Evolutionary conservation across 2,888 invertebrate genomes (phyloP).

Genomic region (Drosophila peninsularis): DNA sequence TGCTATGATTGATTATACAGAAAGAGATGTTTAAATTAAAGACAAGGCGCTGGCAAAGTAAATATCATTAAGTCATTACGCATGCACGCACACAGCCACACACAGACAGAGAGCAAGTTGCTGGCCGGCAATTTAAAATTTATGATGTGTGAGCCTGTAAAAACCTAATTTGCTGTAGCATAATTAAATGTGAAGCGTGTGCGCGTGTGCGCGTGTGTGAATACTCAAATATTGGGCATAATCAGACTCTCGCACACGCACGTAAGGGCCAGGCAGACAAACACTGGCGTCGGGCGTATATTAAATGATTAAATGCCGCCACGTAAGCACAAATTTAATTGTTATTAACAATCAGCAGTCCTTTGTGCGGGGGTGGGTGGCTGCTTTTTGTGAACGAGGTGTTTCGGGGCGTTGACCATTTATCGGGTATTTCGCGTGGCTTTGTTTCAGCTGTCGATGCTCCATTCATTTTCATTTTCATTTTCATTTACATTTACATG

Average conservation of each 20-base stretch:
- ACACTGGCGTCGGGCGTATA: constrained; percentile 51
- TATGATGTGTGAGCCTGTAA: constrained; percentile 78
- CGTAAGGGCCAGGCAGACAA: constrained; percentile 13
- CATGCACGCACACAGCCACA: constrained; percentile 24
- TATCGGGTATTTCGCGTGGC: constrained; percentile 50
- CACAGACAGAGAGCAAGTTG: constrained; percentile 10
- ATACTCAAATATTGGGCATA: constrained; percentile 36
- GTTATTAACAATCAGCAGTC: constrained; percentile 78
- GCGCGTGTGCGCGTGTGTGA: constrained; percentile 15
- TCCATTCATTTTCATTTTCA: constrained; percentile 78
- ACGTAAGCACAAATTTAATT: constrained; percentile 80
- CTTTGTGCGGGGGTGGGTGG: constrained; percentile 24
- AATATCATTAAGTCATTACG: constrained; percentile 76
- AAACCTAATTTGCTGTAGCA: constrained; percentile 83
- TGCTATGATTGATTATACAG: constrained; percentile 74
- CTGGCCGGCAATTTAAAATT: constrained; percentile 72
- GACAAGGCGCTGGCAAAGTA: constrained; percentile 58
- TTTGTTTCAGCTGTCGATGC: constrained; percentile 55
- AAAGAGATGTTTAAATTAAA: constrained; percentile 77
- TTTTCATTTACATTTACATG: constrained; percentile 75
- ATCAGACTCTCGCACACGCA: constrained; percentile 33
- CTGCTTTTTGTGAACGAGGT: constrained; percentile 8
- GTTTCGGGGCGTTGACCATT: constrained; percentile 33
- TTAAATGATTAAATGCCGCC: constrained; percentile 79
- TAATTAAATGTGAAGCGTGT: constrained; percentile 72